A percentile compares a stretch with the other conserved stretches of the same genome.
These are phyloP conservation scores for Notiomystis cincta DNA, from an alignment of 2,113 vertebrate species.

Conservation along the genomic window DNA sequence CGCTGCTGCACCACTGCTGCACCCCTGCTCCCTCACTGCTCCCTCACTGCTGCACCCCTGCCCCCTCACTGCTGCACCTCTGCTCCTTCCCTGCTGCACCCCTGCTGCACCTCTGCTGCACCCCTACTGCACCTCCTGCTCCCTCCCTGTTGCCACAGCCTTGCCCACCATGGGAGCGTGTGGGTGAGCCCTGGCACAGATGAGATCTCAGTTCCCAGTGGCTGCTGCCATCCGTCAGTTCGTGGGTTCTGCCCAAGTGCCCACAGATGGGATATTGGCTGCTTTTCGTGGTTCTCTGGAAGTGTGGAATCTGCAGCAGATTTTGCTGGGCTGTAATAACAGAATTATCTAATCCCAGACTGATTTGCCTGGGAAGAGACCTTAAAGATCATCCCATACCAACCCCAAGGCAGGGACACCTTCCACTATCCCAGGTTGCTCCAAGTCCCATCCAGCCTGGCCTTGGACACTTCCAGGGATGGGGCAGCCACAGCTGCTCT, in stretches of 20 bases:
- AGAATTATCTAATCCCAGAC: background rate
- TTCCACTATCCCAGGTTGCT: rapidly evolving
- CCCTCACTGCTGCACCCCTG: background rate
- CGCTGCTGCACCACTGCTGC: background rate
- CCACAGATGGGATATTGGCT: rapidly evolving
- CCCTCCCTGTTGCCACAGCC: background rate
- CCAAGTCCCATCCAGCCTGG: rapidly evolving
- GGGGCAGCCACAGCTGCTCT: background rate
- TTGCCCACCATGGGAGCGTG: rapidly evolving
- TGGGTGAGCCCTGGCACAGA: background rate
- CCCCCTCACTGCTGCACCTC: background rate
- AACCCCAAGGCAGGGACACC: background rate
- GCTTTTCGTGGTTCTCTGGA: background rate
- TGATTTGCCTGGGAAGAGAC: background rate
- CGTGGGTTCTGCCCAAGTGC: rapidly evolving
- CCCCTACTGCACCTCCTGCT: background rate
- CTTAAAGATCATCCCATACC: background rate
- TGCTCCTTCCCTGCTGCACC: too few relatives aligned
- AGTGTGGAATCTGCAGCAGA: background rate
- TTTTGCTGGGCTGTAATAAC: background rate
- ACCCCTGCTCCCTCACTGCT: too few relatives aligned
- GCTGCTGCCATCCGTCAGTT: rapidly evolving
- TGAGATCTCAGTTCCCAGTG: background rate
- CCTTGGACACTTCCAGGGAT: background rate
- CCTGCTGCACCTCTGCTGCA: background rate